Conservation (phyloP, 2,888 invertebrate genomes). For the Drosophila demipolita region DNA sequence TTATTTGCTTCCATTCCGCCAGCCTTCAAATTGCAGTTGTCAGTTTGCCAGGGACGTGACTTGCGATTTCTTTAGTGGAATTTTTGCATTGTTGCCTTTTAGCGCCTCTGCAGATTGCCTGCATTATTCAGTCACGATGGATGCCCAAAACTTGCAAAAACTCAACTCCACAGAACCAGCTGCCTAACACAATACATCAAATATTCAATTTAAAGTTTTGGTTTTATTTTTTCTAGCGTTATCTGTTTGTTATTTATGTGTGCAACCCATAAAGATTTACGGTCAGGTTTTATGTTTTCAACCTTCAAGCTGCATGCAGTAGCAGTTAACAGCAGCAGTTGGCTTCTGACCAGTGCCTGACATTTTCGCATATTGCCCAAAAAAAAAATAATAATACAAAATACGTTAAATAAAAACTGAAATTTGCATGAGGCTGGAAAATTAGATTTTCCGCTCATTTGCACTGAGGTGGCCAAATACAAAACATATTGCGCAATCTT, state of each 20-base stretch:
- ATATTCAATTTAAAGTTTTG: background rate
- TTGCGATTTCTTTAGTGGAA: constrained; percentile 73
- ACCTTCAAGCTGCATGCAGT: constrained; percentile 38
- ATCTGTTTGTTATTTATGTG: constrained; percentile 3
- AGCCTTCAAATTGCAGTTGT: constrained; percentile 60
- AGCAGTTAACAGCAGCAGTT: constrained; percentile 19
- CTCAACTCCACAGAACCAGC: constrained; percentile 24
- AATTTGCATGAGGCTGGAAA: constrained; percentile 69
- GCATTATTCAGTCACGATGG: constrained; percentile 53
- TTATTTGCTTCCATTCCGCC: constrained; percentile 72
- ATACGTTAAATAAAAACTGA: constrained; percentile 14
- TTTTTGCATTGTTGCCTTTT: constrained; percentile 25
- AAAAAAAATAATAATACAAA: constrained; percentile 18
- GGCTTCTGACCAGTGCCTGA: constrained; percentile 42
- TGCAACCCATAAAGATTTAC: constrained; percentile 36
- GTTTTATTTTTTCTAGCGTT: constrained; percentile 6
- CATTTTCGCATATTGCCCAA: constrained; percentile 46
- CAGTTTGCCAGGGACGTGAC: constrained; percentile 58
- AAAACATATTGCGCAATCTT: constrained; percentile 77
- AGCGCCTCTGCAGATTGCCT: constrained; percentile 41
- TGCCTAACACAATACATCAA: constrained; percentile 4
- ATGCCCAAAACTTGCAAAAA: constrained; percentile 31
- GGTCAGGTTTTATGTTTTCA: constrained; percentile 33
- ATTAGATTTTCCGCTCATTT: constrained; percentile 78
- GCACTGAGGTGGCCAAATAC: constrained; percentile 53